Evolutionary conservation across 2,888 invertebrate genomes (phyloP), one percentile per base, ranked within the genome.

Genomic region (Saturnia japonica): DNA sequence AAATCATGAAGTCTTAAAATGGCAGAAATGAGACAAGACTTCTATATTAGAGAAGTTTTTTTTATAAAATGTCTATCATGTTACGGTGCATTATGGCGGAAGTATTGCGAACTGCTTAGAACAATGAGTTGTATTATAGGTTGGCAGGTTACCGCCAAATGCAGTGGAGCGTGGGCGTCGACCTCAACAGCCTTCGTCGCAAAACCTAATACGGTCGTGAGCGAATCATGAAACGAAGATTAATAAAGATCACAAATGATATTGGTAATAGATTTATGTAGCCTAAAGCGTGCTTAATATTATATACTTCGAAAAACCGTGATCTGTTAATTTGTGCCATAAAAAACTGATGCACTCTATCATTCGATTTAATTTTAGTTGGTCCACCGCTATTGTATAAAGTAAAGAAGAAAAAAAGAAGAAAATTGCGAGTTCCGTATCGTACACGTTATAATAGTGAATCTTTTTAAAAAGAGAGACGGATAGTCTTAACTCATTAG

Each of bases 141-240:
- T 79, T 79, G 85, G 78, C 86, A 87, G 86, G 85, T 86, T 85
- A 84, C 79, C 77, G 76, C 76, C 64, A n/a, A 64, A 80, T 72
- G 79, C 84, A 81, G 73, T 72, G 82, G 70, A 74, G 89, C 85
- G 89, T 86, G 78, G 89, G 88, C 80, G 84, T 73, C 78, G 82
- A 77, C 86, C 84, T 85, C 76, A 77, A 11, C 11, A 80, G 81
- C 84, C 80, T 74, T 72, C 80, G 71, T 69, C 3, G 70, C 64
- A 11, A 19, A 64, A 40, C 40, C 40, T n/a, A 64, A 64, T 6
- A 19, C 64, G 34, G n/a, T 34, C 34, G n/a, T 34, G n/a, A 64
- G 22, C 19, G 34, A 64, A 64, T 64, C 16, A 64, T 40, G 40
- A 64, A 40, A 40, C n/a, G 22, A 54, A n/a, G n/a, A n/a, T n/a